A percentile compares a stretch with the other conserved stretches of the same genome.
Conservation (phyloP, 2,797 vertebrate genomes). For the Sarcophilus harrisii region DNA sequence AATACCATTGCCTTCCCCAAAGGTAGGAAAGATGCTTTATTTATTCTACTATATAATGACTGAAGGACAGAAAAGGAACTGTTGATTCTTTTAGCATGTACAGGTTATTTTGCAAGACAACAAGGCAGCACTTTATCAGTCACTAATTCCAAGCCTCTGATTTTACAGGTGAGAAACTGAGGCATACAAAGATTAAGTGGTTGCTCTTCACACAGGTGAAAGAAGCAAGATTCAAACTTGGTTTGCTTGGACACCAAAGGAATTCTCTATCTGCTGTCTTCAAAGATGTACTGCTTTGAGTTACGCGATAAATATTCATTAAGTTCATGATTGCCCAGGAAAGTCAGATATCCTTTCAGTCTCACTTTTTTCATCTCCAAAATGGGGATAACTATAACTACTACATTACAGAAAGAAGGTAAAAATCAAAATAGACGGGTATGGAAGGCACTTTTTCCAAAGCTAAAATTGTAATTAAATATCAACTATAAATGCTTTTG, state of each 20-base stretch:
- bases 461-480: background rate
- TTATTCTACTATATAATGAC: background rate
- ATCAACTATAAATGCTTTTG: background rate
- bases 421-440: background rate
- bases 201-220: background rate
- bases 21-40: accelerated
- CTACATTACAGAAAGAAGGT: background rate
- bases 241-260: background rate
- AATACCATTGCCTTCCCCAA: background rate
- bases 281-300: background rate
- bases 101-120: background rate
- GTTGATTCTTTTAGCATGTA: background rate
- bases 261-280: background rate
- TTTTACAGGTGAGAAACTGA: background rate
- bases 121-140: background rate
- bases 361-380: background rate
- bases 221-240: background rate
- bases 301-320: background rate
- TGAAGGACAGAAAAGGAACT: background rate
- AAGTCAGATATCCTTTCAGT: background rate
- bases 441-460: background rate
- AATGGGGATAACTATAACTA: background rate
- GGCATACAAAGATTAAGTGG: background rate
- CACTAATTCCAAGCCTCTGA: background rate
- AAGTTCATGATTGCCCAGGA: background rate